A percentile compares a stretch with the other conserved stretches of the same genome.
phyloP scores from a whole-genome alignment of 2,113 vertebrate species.

The Aix galericulata region DNA sequence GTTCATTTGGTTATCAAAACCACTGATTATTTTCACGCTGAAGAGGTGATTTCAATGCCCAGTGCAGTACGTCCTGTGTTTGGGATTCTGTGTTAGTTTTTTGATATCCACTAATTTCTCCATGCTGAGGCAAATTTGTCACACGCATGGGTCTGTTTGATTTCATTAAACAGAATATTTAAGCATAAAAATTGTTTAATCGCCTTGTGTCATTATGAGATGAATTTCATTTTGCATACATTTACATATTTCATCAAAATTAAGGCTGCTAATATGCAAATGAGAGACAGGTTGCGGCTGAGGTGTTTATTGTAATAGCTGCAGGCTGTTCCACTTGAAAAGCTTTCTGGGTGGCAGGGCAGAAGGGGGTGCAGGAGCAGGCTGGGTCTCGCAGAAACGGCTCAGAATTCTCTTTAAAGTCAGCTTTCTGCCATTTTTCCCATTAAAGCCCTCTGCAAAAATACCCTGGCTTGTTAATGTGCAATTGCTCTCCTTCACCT shows the following conservation, averaged over 20 bases:
- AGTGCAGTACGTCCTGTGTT: not conserved
- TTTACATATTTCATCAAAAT: constrained; percentile 96
- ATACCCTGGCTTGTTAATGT: accelerated
- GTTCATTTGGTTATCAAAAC: constrained; percentile 69
- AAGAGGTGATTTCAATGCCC: constrained; percentile 68
- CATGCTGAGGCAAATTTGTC: constrained; percentile 91
- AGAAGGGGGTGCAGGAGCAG: not conserved
- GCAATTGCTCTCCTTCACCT: accelerated
- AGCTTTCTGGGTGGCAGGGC: constrained; percentile 75
- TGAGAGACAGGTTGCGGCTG: constrained; percentile 89
- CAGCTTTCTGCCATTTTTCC: not conserved
- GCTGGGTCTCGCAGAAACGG: not conserved
- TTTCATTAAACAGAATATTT: constrained; percentile 99
- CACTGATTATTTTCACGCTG: constrained; percentile 4
- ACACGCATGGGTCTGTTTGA: constrained; percentile 92
- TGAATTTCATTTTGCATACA: constrained; percentile 99
- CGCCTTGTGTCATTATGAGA: constrained; percentile 98
- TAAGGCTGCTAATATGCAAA: constrained; percentile 93
- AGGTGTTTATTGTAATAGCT: constrained; percentile 98
- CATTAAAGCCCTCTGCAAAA: not conserved
- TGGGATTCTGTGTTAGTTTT: constrained; percentile 69
- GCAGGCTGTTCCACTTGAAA: constrained; percentile 88
- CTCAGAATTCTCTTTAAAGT: not conserved
- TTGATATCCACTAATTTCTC: constrained; percentile 88
- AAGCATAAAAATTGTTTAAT: constrained; percentile 99